Conservation (phyloP, 37 sponge, comb jelly and placozoan genomes). For the Dysidea cf. avara region DNA sequence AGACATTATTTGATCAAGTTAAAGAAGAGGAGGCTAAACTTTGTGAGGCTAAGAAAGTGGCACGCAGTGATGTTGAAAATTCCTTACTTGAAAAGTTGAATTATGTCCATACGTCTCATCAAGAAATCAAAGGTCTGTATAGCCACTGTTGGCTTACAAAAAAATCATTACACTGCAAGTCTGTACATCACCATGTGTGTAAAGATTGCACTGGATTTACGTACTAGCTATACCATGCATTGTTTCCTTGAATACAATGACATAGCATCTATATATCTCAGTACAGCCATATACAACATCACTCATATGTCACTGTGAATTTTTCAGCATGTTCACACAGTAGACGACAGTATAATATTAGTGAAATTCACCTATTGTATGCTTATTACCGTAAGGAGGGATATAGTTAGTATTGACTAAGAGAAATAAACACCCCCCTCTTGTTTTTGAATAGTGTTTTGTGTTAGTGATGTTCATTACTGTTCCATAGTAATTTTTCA, state of each 20-base stretch:
- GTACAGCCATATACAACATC: neutral
- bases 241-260: neutral
- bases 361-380: conserved; percentile 1
- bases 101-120: neutral
- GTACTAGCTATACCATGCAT: neutral
- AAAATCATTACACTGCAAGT: too few species aligned
- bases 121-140: conserved; percentile 46
- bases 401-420: too few species aligned
- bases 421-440: too few species aligned
- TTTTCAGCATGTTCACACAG: neutral
- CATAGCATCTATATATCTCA: neutral
- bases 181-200: too few species aligned
- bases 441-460: too few species aligned
- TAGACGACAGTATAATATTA: neutral
- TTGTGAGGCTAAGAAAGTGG: conserved; percentile 21
- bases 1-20: conserved; percentile 39
- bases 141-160: too few species aligned
- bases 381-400: too few species aligned
- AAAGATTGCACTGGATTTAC: too few species aligned
- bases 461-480: too few species aligned
- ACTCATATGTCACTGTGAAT: neutral
- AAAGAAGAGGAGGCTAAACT: conserved; percentile 17
- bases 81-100: conserved; percentile 35
- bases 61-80: conserved; percentile 43
- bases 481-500: too few species aligned